Base-by-base conservation (phyloP, 2,113 vertebrate species). In the Hemichromis elongatus region DNA sequence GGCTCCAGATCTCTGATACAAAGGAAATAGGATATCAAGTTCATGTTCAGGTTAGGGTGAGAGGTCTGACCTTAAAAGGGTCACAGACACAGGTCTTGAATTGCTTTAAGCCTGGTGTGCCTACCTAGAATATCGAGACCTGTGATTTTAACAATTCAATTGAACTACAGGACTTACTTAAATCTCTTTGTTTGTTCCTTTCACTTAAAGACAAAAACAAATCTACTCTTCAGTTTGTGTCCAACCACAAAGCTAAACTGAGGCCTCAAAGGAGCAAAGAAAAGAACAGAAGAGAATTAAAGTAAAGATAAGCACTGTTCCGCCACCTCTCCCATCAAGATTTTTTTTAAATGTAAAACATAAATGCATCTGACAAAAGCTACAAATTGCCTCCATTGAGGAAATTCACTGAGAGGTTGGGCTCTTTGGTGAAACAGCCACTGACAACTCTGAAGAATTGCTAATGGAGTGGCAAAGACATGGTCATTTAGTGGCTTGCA, bases 11-110 rank as follows among this genome's bases (percentile, higher is more conserved):
- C 77, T 63, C 53, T n/a, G 5, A 61, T 45, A 24, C 79, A 82
- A 84, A 78, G 79, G 86, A 93, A 90, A 94, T 66, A 52, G 83
- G 90, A 95, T 83, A 88, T 81, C 54, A 52, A 86, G 89, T 85
- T 92, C 88, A 92, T 75, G 85, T 85, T 92, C 88, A 92, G 77
- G 66, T 79, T 70, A 85, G 63, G 68, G 84, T 87, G 68, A 93
- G 52, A 87, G 28, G 83, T 75, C 47, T 82, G 90, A 85, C 83
- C 86, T 92, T 57, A 78, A 86, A 88, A 57, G 63, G 81, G 80
- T 88, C 75, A 88, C 26, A 84, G 66, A 82, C 73, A 54, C 55
- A 59, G 19, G 45, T 63, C 68, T 88, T 79, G 56, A 85, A 80
- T 83, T 85, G 61, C 54, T 88, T 84, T 75, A 83, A 37, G 80